These are phyloP conservation scores for Nibea coibor DNA, from an alignment of 2,113 vertebrate genomes.

Conservation along the genomic window DNA sequence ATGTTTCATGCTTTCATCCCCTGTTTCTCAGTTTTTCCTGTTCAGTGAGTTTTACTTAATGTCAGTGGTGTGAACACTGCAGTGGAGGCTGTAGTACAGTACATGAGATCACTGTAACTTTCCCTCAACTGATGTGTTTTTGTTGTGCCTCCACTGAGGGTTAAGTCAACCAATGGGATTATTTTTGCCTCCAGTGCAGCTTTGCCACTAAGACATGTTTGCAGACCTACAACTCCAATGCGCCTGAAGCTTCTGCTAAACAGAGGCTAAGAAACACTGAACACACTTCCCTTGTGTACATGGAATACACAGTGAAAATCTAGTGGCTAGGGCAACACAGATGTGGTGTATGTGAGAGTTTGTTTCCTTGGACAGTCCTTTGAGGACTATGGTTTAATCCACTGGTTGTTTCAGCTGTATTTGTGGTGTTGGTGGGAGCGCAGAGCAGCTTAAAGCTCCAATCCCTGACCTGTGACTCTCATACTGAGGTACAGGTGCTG, in stretches of 20 bases:
- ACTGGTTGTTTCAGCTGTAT: constrained; percentile 39
- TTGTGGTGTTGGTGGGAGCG: constrained; percentile 12
- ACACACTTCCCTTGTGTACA: not conserved
- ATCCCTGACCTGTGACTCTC: constrained; percentile 56
- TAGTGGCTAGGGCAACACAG: not conserved
- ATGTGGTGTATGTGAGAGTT: constrained; percentile 3
- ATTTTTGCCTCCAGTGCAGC: not conserved
- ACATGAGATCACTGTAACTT: not conserved
- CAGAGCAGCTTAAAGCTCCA: constrained; percentile 44
- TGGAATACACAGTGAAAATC: not conserved
- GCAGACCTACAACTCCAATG: not conserved
- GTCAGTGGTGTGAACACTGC: not conserved
- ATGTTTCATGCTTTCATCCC: too few relatives aligned
- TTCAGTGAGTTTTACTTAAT: not conserved
- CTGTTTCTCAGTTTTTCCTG: not conserved
- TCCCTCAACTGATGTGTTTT: not conserved
- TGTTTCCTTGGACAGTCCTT: not conserved
- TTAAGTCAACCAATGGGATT: not conserved
- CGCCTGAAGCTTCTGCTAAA: not conserved
- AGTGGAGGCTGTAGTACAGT: not conserved
- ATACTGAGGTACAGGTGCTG: constrained; percentile 47
- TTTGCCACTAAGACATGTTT: constrained; percentile 5
- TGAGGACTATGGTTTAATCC: constrained; percentile 50
- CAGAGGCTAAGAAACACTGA: not conserved
- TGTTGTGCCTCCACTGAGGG: not conserved